Base-by-base conservation (phyloP, 2,888 invertebrate genomes). In the Drosophila formosana region DNA sequence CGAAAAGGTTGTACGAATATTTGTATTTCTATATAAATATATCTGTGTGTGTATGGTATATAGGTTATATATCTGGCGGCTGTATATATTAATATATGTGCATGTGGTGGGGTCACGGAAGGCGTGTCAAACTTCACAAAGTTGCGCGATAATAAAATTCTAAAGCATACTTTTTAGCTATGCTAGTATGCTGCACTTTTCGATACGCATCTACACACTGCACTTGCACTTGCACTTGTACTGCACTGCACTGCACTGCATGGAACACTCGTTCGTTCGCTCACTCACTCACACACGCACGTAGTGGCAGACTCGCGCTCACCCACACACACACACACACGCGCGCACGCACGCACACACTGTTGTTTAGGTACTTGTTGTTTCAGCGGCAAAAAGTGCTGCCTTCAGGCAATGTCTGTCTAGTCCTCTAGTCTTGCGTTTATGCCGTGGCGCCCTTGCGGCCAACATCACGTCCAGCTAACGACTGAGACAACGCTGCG, bases 391-490 rank as follows among this genome's bases (percentile, higher is more conserved):
- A 82, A 76, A 57, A 63, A 71, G 65, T 50, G 69, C 51, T 77
- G 80, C 83, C 83, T 82, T 78, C 64, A 75, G 75, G 69, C 81
- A 50, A 51, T 45, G 49, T 51, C 57, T 45, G 49, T 51, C 57
- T 51, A 56, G 52, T 78, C 49, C 50, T 72, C 39, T 67, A 62
- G 57, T 73, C 55, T 53, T 66, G 69, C 28, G 55, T 64, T 55
- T 43, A 34, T 66, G 82, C 89, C 83, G 83, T 82, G 88, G 72
- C 85, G 83, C 85, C 85, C 89, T 84, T 89, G 89, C 85, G 83
- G 83, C 83, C 83, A 84, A 84, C 89, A 84, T 82, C 83, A 89
- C 83, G 89, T 84, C 88, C 83, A 84, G 89, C 85, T 84, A 84
- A 78, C 88, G 83, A 84, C 83, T 82, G 87, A 86, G 66, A 47